Percentiles rank a stretch among this genome's conserved stretches.
phyloP scores from a whole-genome alignment of 2,797 vertebrate species.

The Malacoraja senta region DNA sequence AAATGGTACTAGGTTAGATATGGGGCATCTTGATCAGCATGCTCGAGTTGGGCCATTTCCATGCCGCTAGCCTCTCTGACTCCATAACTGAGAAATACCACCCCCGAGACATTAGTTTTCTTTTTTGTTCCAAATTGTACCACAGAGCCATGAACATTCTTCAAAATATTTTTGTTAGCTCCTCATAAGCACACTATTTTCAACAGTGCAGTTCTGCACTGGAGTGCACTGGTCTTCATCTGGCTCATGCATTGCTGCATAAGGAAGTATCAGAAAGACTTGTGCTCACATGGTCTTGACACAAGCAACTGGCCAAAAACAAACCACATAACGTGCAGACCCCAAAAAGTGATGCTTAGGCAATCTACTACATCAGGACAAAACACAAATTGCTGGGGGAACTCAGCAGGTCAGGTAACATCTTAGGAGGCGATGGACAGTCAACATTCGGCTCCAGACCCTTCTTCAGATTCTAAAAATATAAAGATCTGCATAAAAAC shows the following conservation, averaged over 20 bases:
- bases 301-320: neutral
- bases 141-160: neutral
- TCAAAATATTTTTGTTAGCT: neutral
- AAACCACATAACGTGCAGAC: neutral
- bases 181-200: neutral
- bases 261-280: neutral
- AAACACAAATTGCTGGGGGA: too few species aligned
- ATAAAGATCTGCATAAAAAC: too few species aligned
- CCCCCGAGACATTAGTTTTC: neutral
- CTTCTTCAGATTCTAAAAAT: too few species aligned
- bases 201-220: neutral
- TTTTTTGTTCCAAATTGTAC: neutral
- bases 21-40: too few species aligned
- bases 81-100: neutral
- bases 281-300: neutral
- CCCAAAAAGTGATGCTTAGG: neutral
- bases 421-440: too few species aligned
- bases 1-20: too few species aligned
- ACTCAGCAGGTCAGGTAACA: too few species aligned
- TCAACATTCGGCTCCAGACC: too few species aligned
- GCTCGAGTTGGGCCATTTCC: too few species aligned
- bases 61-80: too few species aligned
- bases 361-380: neutral
- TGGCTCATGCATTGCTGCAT: neutral
- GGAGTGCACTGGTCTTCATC: neutral